A percentile compares a stretch with the other conserved stretches of the same genome.
These are phyloP conservation scores for Petrocephalus zakoni DNA, from an alignment of 2,113 vertebrate species.

Conservation along the genomic window DNA sequence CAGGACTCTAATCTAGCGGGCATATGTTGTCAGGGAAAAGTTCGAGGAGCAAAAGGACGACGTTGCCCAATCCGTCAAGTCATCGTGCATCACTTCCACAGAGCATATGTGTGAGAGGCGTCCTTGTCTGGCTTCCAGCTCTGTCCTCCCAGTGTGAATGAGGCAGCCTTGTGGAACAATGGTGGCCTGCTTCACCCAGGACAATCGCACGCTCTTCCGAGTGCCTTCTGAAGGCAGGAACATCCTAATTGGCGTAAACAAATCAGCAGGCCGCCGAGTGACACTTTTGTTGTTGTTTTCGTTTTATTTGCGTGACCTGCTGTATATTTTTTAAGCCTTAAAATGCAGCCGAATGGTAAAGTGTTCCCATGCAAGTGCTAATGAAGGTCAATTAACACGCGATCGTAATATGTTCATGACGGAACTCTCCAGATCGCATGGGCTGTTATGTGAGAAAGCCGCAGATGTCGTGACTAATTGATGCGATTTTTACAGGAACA, in stretches of 20 bases:
- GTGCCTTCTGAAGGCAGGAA: background rate
- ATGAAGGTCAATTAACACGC: constrained; percentile 12
- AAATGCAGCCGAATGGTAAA: background rate
- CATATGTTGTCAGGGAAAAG: background rate
- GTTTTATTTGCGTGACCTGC: background rate
- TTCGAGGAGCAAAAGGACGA: background rate
- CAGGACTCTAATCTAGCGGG: background rate
- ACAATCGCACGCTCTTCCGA: background rate
- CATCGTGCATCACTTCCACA: background rate
- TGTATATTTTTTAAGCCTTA: background rate
- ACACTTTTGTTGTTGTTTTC: background rate
- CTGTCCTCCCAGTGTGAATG: background rate
- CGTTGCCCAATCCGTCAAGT: background rate
- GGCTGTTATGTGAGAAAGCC: constrained; percentile 14
- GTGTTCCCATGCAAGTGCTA: constrained; percentile 4
- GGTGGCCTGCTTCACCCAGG: background rate
- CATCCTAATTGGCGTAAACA: background rate
- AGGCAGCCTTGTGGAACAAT: background rate
- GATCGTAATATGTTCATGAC: constrained; percentile 12
- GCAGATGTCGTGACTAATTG: constrained; percentile 19
- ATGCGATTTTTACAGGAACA: constrained; percentile 20
- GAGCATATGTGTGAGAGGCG: background rate
- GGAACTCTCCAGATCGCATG: background rate
- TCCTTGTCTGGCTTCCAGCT: background rate
- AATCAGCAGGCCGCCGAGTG: background rate